These are phyloP conservation scores for Gila robusta DNA, from an alignment of 2,797 vertebrate genomes.

Conservation along the genomic window DNA sequence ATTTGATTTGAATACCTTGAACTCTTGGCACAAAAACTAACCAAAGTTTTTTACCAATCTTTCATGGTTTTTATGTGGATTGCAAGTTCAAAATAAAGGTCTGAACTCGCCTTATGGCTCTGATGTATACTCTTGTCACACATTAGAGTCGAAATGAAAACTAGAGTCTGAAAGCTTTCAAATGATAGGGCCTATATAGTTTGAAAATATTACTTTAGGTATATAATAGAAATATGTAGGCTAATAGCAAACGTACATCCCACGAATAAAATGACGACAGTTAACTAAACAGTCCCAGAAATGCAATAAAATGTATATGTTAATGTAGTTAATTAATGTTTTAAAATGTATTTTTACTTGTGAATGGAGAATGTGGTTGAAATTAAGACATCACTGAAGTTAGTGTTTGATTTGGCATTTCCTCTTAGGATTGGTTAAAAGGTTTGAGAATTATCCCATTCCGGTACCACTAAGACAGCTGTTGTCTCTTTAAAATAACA, in stretches of 20 bases:
- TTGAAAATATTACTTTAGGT: too few species aligned
- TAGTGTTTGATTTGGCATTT: conserved; percentile 52
- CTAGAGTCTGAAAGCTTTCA: too few species aligned
- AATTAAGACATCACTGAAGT: background rate
- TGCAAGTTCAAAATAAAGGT: background rate
- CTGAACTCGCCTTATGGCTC: background rate
- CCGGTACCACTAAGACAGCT: conserved; percentile 44
- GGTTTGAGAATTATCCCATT: conserved; percentile 35
- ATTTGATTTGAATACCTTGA: too few species aligned
- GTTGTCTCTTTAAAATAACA: conserved; percentile 41
- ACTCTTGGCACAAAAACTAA: too few species aligned
- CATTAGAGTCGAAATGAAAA: too few species aligned
- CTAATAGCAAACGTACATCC: too few species aligned
- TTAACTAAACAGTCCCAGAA: background rate
- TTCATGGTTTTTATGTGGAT: background rate
- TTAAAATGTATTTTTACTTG: background rate
- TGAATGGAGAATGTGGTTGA: background rate
- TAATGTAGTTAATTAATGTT: background rate
- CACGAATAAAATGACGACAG: too few species aligned
- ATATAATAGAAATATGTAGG: too few species aligned
- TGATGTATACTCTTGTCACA: background rate
- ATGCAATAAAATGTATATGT: background rate
- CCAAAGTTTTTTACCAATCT: background rate
- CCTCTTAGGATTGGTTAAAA: conserved; percentile 1
- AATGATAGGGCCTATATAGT: too few species aligned